Base-by-base conservation (phyloP, 2,888 invertebrate species). In the Quadriops clusia region DNA sequence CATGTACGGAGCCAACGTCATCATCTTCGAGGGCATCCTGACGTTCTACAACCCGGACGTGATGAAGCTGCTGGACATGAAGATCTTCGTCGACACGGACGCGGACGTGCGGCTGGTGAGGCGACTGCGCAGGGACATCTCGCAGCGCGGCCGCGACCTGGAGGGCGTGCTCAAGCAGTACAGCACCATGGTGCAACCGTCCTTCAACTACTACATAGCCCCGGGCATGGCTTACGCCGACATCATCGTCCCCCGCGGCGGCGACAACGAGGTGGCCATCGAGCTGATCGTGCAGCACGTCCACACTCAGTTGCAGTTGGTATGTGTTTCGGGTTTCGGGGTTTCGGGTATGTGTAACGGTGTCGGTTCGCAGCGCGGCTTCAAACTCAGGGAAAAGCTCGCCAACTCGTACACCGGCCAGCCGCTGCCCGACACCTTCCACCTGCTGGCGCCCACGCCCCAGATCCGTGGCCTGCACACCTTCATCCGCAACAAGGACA, bases 1-100 rank as follows among this genome's bases (percentile, higher is more conserved):
- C 12, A 95, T 98, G 86, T 98, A 98, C 62, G 98, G 98, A 20
- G 98, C 98, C 8, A 98, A 97, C 67, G 97, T 98, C 34, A 91
- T 98, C 40, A 95, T 98, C 54, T 97, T 98, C 65, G 98, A 98
- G 64, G 98, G 98, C 7, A 98, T 98, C 50, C 69, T 98, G 36
- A 82, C 91, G 2, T 98, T 98, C 65, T 89, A 91, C 61, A 77
- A 84, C 61, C 70, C 76, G 11, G 80, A 84, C 52, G 82, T 87
- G 37, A 64, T 77, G 31, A 76, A 76, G 61, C 70, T 94, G 68
- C 70, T 97, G 59, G 97, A 98, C 51, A 91, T 98, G 87, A 97
- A 97, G 64, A 80, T 98, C 42, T 98, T 98, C 60, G 97, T 98
- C 1, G 98, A 99, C 60, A 97, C 98, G 0, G 98, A 98, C 63